Percentiles rank a stretch among this genome's conserved stretches.
Conservation (phyloP, 2,113 vertebrate species). For the Paedocypris sp. region DNA sequence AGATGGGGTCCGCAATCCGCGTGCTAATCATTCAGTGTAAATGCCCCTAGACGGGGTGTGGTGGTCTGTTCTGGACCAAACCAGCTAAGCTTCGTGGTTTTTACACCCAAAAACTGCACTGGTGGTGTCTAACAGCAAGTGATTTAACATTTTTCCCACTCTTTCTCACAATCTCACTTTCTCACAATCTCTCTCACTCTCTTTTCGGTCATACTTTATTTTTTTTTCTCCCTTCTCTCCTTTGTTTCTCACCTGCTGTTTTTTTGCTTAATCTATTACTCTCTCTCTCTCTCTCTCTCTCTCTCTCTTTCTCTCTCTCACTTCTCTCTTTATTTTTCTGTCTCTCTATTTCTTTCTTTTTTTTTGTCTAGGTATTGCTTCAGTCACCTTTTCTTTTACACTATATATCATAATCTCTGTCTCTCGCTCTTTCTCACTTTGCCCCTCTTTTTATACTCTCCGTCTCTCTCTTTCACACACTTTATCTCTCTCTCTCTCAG, state of each 20-base stretch:
- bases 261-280: neutral
- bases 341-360: no score
- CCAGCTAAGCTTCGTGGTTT: constrained; percentile 16
- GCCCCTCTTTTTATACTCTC: no score
- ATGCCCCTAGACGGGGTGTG: constrained; percentile 7
- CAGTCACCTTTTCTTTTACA: no score
- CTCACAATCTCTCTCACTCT: neutral
- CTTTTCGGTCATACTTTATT: constrained; percentile 1
- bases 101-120: constrained; percentile 17
- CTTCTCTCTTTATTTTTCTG: constrained; percentile 16
- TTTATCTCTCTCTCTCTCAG: no score
- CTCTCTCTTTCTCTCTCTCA: neutral
- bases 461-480: no score
- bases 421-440: no score
- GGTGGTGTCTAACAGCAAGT: constrained; percentile 14
- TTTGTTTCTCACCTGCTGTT: no score
- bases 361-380: no score
- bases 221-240: constrained; percentile 10
- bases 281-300: neutral
- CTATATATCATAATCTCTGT: no score
- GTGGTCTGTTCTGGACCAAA: constrained; percentile 11
- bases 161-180: neutral
- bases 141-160: constrained; percentile 3
- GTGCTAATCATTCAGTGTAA: neutral
- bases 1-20: constrained; percentile 3